Evolutionary conservation across 2,113 vertebrate genomes (phyloP).

Genomic region (Tetraodon nigroviridis): DNA sequence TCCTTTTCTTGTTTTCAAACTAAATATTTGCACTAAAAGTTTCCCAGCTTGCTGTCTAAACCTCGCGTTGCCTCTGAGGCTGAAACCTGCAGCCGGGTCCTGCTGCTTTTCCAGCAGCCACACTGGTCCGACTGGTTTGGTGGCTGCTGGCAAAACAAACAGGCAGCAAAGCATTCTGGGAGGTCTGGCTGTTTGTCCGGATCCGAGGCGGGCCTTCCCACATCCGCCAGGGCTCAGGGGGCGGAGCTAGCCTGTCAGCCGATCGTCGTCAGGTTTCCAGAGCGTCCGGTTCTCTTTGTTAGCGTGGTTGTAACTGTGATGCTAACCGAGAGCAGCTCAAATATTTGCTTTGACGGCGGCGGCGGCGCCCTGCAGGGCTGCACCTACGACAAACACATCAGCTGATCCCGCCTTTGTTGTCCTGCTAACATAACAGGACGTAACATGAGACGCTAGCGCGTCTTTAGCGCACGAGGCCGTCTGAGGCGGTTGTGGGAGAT

Average conservation of each 20-base stretch:
- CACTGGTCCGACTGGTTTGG: conserved; percentile 58
- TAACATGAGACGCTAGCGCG: no score
- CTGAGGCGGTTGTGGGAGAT: no score
- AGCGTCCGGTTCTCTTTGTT: conserved; percentile 24
- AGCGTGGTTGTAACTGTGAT: background rate
- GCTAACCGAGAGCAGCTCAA: background rate
- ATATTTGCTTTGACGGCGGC: no score
- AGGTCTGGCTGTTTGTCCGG: background rate
- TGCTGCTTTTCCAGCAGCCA: conserved; percentile 13
- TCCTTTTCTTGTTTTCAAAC: no score
- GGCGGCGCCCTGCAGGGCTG: conserved; percentile 6
- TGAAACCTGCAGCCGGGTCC: background rate
- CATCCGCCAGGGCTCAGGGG: no score
- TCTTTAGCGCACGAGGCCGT: no score
- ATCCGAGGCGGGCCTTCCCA: background rate
- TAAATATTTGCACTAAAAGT: no score
- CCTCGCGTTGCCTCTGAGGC: background rate
- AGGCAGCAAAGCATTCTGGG: background rate
- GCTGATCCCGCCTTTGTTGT: no score
- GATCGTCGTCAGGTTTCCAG: conserved; percentile 32
- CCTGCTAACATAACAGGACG: no score
- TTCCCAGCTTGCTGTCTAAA: background rate
- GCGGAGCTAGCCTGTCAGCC: background rate
- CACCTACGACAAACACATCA: conserved; percentile 1
- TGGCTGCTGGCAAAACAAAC: conserved; percentile 26